These are phyloP conservation scores for Smithornis capensis DNA, from an alignment of 2,113 vertebrate species.

Conservation along the genomic window DNA sequence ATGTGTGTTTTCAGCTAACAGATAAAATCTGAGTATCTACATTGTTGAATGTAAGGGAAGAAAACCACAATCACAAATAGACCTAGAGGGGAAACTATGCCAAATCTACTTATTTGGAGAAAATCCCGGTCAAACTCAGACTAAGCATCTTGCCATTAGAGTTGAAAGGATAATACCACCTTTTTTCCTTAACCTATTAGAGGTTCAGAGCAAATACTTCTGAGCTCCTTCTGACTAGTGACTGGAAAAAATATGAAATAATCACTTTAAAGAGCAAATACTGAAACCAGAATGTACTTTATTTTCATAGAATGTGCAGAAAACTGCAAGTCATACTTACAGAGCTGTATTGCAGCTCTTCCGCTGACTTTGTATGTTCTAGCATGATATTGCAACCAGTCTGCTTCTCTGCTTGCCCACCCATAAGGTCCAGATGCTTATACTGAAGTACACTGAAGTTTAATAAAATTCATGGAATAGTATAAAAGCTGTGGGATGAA, in stretches of 20 bases:
- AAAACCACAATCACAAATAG: not conserved
- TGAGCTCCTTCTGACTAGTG: not conserved
- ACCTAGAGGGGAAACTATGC: not conserved
- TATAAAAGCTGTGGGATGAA: not conserved
- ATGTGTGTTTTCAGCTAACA: not conserved
- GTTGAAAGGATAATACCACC: not conserved
- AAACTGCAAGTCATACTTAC: not conserved
- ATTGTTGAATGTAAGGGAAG: not conserved
- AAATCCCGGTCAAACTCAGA: not conserved
- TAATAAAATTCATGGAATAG: not conserved
- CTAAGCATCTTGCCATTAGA: not conserved
- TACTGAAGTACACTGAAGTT: not conserved
- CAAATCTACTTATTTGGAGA: not conserved
- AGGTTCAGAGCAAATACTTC: not conserved
- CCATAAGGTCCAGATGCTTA: not conserved
- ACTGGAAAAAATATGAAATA: not conserved
- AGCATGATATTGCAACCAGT: not conserved
- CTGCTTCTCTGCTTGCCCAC: not conserved
- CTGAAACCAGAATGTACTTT: not conserved
- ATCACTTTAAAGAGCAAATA: not conserved
- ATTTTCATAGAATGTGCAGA: not conserved
- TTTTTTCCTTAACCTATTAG: not conserved
- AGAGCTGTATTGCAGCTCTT: not conserved
- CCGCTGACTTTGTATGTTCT: not conserved
- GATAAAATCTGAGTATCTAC: not conserved